These are phyloP conservation scores for Meiosimyza decipiens DNA, from an alignment of 2,888 invertebrate genomes.

Conservation along the genomic window DNA sequence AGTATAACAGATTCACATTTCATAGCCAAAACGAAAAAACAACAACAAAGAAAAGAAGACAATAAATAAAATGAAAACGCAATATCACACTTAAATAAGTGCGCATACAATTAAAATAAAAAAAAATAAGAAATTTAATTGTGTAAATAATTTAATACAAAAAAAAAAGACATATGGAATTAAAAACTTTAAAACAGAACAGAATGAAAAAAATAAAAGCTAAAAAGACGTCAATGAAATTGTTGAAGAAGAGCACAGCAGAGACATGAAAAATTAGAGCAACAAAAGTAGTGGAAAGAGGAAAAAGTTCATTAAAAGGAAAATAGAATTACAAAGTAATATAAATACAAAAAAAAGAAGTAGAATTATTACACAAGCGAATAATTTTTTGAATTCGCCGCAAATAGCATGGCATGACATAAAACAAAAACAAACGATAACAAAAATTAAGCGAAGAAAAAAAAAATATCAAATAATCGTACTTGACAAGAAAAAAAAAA, in stretches of 20 bases:
- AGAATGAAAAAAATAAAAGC: not conserved
- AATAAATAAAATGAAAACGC: constrained; percentile 1
- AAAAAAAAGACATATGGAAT: constrained; percentile 35
- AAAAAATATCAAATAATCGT: not conserved
- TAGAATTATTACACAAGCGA: too few relatives aligned
- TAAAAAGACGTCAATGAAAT: not conserved
- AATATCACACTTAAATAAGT: constrained; percentile 3
- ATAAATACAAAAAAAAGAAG: too few relatives aligned
- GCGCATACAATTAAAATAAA: not conserved
- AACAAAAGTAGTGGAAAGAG: too few relatives aligned
- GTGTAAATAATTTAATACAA: constrained; percentile 19
- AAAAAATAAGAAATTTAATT: constrained; percentile 6
- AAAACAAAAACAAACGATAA: too few relatives aligned
- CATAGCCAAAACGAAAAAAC: too few relatives aligned
- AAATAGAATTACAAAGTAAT: too few relatives aligned
- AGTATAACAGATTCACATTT: too few relatives aligned
- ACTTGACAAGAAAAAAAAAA: not conserved
- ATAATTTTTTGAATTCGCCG: too few relatives aligned
- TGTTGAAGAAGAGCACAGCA: too few relatives aligned
- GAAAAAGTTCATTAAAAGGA: too few relatives aligned
- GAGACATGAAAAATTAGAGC: too few relatives aligned
- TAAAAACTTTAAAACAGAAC: constrained; percentile 27
- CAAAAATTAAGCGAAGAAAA: not conserved
- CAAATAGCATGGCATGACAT: too few relatives aligned
- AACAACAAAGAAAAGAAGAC: constrained; percentile 13